A percentile compares a stretch with the other conserved stretches of the same genome.
Conservation (phyloP, 1,140 invertebrate genomes). For the Achroia grisella region DNA sequence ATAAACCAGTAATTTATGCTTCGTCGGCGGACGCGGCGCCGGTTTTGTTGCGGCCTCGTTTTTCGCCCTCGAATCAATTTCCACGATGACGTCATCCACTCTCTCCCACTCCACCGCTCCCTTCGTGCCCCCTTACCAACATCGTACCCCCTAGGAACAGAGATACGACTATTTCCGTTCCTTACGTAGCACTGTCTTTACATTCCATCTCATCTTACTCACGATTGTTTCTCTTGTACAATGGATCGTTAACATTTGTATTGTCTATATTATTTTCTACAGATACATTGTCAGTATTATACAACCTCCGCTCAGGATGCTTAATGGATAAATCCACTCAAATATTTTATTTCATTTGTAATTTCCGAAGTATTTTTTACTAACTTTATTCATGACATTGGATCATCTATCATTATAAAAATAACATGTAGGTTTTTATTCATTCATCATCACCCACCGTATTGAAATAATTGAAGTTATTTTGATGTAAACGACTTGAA, state of each 20-base stretch:
- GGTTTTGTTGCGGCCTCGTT: constrained; percentile 44
- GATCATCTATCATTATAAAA: no score
- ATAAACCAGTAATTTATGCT: constrained; percentile 48
- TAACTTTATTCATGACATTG: no score
- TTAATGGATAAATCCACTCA: no score
- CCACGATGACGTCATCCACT: constrained; percentile 40
- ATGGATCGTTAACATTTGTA: neutral
- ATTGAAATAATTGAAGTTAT: no score
- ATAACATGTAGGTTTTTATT: no score
- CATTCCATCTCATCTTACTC: constrained; percentile 15
- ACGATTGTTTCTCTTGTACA: constrained; percentile 5
- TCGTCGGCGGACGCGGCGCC: constrained; percentile 30
- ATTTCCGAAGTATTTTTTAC: no score
- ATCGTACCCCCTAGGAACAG: constrained; percentile 27
- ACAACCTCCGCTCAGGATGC: no score
- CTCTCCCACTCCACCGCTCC: constrained; percentile 9
- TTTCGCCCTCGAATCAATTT: constrained; percentile 60
- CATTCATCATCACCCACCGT: no score
- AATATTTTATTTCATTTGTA: no score
- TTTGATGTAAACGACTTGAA: no score
- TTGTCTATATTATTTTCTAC: no score
- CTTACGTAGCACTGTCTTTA: constrained; percentile 21
- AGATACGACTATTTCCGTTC: constrained; percentile 44
- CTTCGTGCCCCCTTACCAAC: constrained; percentile 15
- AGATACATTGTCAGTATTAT: no score